Percentiles rank a stretch among this genome's conserved stretches.
These are phyloP conservation scores for Ranitomeya imitator DNA, from an alignment of 2,113 vertebrate species.

Conservation along the genomic window DNA sequence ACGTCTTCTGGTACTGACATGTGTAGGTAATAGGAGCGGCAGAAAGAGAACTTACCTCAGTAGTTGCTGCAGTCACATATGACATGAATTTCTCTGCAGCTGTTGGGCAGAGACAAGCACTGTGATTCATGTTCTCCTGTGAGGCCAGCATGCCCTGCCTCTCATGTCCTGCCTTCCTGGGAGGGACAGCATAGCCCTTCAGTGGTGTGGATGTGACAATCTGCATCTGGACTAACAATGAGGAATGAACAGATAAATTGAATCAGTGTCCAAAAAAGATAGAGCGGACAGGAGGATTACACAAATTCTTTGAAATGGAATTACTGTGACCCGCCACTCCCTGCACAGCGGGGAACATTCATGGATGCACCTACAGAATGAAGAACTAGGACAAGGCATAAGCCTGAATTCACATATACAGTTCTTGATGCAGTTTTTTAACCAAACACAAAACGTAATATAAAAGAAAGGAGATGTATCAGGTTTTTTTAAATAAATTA, in stretches of 20 bases:
- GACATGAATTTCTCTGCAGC: constrained; percentile 10
- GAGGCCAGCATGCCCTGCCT: neutral
- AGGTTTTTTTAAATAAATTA: neutral
- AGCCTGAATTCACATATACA: neutral
- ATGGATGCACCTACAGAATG: neutral
- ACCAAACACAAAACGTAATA: neutral
- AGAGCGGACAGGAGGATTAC: neutral
- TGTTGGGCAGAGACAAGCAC: constrained; percentile 11
- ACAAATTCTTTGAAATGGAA: neutral
- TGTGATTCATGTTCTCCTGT: neutral
- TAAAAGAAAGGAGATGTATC: neutral
- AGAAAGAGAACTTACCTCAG: constrained; percentile 11
- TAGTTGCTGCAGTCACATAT: neutral
- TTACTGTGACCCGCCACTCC: neutral
- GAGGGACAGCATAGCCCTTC: neutral
- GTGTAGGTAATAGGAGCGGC: neutral
- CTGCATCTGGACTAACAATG: constrained; percentile 22
- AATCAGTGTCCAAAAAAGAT: neutral
- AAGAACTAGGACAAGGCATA: neutral
- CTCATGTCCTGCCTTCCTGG: neutral
- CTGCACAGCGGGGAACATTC: neutral
- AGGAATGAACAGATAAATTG: neutral
- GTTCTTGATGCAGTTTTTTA: neutral
- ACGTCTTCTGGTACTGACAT: neutral
- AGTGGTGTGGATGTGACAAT: neutral